These are phyloP conservation scores for Coracias cyanogaster DNA, from an alignment of 2,797 vertebrate genomes.

Conservation along the genomic window DNA sequence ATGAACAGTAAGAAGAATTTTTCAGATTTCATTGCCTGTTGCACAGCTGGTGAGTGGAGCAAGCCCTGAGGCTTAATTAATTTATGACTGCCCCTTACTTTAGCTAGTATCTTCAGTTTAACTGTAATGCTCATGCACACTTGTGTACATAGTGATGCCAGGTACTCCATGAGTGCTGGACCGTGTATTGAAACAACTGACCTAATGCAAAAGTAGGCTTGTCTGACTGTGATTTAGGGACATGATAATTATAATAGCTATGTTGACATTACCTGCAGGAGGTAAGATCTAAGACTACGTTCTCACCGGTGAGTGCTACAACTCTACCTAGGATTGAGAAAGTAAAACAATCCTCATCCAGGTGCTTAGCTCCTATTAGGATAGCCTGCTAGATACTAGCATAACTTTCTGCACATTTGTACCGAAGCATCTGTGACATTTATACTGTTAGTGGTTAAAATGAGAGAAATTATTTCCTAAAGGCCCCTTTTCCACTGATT, in stretches of 20 bases:
- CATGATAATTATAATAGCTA: neutral
- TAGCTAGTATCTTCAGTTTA: neutral
- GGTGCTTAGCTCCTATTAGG: neutral
- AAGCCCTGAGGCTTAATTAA: neutral
- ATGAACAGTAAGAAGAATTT: neutral
- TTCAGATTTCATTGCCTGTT: neutral
- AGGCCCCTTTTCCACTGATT: conserved; percentile 17
- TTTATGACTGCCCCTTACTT: neutral
- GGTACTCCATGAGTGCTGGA: neutral
- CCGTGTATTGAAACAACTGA: neutral
- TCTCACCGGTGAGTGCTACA: conserved; percentile 17
- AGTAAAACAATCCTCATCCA: conserved; percentile 3
- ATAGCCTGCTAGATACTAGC: neutral
- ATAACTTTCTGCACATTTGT: conserved; percentile 11
- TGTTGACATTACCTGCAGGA: neutral
- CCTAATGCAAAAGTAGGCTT: neutral
- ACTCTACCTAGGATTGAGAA: neutral
- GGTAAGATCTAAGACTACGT: conserved; percentile 3
- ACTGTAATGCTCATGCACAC: neutral
- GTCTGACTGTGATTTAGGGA: neutral
- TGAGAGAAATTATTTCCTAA: conserved; percentile 42
- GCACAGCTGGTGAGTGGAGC: neutral
- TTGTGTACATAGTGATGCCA: neutral
- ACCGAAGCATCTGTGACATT: conserved; percentile 29
- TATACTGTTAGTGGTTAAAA: conserved; percentile 29